Base-by-base conservation (phyloP, 2,113 vertebrate species). In the Mastomys coucha region DNA sequence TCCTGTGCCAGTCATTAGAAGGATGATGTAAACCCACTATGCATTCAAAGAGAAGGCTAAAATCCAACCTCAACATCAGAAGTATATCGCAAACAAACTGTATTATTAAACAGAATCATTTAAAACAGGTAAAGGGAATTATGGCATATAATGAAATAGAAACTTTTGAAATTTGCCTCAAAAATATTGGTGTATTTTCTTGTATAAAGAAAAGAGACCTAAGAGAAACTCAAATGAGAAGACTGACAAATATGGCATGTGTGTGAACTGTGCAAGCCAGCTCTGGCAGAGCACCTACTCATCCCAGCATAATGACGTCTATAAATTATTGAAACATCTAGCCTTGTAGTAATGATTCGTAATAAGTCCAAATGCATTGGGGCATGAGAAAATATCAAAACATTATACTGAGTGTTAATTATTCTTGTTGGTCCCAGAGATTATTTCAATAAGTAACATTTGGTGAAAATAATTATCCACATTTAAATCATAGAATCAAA, bases 281-380 rank as follows among this genome's bases (percentile, higher is more conserved):
- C 98, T 97, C 97, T 97, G 20, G 60, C 96, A 94, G 89, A 94
- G 82, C 94, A 96, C 91, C 70, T 97, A 84, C 53, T 81, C 45
- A 95, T 78, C 42, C 78, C 84, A 89, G 26, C 11, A 45, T 97
- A 98, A 98, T 97, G 94, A 95, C 77, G 87, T 98, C 95, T 96
- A 96, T 98, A 97, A 98, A 98, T 98, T 98, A 97, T 96, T 92
- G 93, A 98, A 98, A 96, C 88, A 96, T 97, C 93, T 67, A 96
- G 56, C 67, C 86, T 75, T 96, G 28, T 96, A 96, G 93, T 96
- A 97, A 97, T 97, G 97, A 98, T 97, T 77, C 78, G 84, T 98
- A 98, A 88, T 98, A 98, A 97, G 96, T 98, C 86, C 77, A 98
- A 98, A 98, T 94, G 93, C 95, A 97, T 0, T 91, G 49, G 80